phyloP scores from a whole-genome alignment of 2,113 vertebrate genomes.

The Emydocephalus ijimae region DNA sequence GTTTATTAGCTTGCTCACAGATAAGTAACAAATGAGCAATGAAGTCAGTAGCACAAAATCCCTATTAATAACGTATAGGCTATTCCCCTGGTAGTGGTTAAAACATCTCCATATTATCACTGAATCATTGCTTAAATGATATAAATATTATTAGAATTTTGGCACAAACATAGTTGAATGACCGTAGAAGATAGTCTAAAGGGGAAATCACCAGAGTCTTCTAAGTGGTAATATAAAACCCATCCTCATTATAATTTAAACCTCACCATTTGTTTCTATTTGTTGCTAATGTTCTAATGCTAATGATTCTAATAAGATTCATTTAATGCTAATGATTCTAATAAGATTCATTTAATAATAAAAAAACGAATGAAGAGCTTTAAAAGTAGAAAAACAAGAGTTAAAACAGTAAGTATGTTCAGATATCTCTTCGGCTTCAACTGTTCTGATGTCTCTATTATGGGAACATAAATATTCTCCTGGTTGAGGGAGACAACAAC shows the following conservation, averaged over 20 bases:
- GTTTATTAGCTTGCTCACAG: background rate
- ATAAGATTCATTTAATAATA: background rate
- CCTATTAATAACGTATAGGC: background rate
- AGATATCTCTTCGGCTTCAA: too few relatives aligned
- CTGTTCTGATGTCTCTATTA: too few relatives aligned
- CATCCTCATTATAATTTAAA: background rate
- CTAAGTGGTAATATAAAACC: background rate
- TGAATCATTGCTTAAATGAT: background rate
- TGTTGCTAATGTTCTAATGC: background rate
- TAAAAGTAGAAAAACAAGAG: background rate
- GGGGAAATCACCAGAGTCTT: background rate
- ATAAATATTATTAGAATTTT: background rate
- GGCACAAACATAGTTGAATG: background rate
- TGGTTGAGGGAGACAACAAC: too few relatives aligned
- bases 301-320: background rate
- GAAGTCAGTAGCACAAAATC: background rate
- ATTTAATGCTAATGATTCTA: background rate
- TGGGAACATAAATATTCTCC: too few relatives aligned
- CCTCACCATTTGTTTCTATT: background rate
- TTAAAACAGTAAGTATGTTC: background rate
- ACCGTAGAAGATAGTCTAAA: background rate
- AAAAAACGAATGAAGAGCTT: background rate
- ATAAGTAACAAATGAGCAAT: background rate
- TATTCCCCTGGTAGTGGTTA: background rate
- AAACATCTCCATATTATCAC: background rate